A percentile compares a stretch with the other conserved stretches of the same genome.
These are phyloP conservation scores for Drosophila borealis DNA, from an alignment of 2,888 invertebrate species.

Conservation along the genomic window DNA sequence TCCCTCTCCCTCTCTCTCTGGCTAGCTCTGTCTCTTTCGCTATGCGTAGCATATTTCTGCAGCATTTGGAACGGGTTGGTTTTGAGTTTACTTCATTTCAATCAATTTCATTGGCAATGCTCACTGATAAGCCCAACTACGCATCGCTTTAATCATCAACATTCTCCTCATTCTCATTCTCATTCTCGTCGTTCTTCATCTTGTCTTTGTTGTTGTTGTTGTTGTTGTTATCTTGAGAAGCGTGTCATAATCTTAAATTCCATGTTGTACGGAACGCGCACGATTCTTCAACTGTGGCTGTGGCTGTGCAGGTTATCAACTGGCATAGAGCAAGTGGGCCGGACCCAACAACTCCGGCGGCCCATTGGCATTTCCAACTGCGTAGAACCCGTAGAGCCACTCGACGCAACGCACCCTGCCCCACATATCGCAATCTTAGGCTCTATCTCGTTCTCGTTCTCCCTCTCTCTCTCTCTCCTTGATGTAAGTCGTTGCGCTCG, in stretches of 20 bases:
- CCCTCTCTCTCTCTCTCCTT: background rate
- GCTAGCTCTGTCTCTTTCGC: background rate
- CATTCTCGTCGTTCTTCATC: background rate
- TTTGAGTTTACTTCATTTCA: slow-evolving; percentile 21
- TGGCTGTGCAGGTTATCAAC: slow-evolving; percentile 59
- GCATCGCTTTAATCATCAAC: slow-evolving; percentile 41
- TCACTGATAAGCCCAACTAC: slow-evolving; percentile 53
- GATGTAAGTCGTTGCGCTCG: slow-evolving; percentile 3
- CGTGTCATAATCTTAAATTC: slow-evolving; percentile 64
- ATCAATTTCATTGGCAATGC: slow-evolving; percentile 56
- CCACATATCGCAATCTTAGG: slow-evolving; percentile 60
- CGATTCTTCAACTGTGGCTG: no score
- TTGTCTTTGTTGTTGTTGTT: background rate
- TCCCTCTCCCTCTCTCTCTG: no score
- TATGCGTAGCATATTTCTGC: slow-evolving; percentile 7
- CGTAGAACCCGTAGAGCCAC: slow-evolving; percentile 46
- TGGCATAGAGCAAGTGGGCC: slow-evolving; percentile 67
- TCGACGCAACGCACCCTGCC: slow-evolving; percentile 44
- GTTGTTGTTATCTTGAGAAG: slow-evolving; percentile 40
- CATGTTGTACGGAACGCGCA: slow-evolving; percentile 18
- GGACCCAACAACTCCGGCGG: slow-evolving; percentile 27
- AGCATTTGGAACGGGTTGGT: slow-evolving; percentile 48
- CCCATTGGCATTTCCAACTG: slow-evolving; percentile 47
- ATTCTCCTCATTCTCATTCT: slow-evolving; percentile 8
- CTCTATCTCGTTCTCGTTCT: background rate